Percentiles rank a stretch among this genome's conserved stretches.
phyloP scores from a whole-genome alignment of 2,113 vertebrate genomes.

The Rhynchopsitta pachyrhyncha region DNA sequence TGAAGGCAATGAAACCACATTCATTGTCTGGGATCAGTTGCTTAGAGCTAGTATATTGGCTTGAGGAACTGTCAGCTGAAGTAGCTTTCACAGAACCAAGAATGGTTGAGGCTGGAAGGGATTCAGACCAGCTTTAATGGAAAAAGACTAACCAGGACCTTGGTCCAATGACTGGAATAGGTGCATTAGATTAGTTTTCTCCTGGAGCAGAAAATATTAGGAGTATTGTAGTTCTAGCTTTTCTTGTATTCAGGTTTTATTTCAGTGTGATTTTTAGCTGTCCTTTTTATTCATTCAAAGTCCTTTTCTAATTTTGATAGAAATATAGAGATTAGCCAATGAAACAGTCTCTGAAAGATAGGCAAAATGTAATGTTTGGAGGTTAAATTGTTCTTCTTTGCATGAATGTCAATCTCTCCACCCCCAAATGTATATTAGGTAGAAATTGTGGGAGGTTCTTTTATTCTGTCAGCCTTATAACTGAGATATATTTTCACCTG shows the following conservation, averaged over 20 bases:
- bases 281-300: neutral
- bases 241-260: neutral
- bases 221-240: neutral
- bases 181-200: neutral
- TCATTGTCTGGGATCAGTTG: neutral
- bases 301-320: neutral
- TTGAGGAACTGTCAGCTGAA: neutral
- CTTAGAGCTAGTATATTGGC: neutral
- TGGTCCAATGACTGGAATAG: neutral
- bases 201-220: neutral
- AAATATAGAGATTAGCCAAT: neutral
- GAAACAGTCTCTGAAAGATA: neutral
- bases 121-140: neutral
- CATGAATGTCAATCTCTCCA: neutral
- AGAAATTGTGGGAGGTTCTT: conserved; percentile 60
- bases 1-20: neutral
- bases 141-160: neutral
- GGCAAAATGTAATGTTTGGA: neutral
- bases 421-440: conserved; percentile 1
- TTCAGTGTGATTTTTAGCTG: neutral
- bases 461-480: conserved; percentile 53
- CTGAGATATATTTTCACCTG: conserved; percentile 63
- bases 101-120: neutral
- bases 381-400: neutral
- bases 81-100: neutral